Percentiles rank a stretch among this genome's conserved stretches.
phyloP scores from a whole-genome alignment of 2,888 invertebrate species.

The Drosophila longiperda region DNA sequence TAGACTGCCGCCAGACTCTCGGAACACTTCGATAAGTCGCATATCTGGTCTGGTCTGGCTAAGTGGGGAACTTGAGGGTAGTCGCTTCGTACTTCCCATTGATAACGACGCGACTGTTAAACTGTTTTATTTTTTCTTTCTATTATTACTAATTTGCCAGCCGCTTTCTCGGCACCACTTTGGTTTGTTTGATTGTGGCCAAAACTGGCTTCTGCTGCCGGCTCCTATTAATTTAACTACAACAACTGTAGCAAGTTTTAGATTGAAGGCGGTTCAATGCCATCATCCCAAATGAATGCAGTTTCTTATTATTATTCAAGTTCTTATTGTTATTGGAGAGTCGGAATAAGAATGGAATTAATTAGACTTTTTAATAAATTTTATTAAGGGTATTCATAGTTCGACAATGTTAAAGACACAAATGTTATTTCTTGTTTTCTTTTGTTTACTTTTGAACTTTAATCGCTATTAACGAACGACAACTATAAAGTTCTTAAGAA shows the following conservation, averaged over 20 bases:
- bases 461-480: conserved; percentile 39
- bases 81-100: conserved; percentile 22
- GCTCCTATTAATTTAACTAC: conserved; percentile 2
- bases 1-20: conserved; percentile 59
- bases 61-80: too few relatives aligned
- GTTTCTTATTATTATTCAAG: conserved; percentile 9
- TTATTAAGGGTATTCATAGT: neutral
- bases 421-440: conserved; percentile 25
- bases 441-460: conserved; percentile 53
- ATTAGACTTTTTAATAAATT: neutral
- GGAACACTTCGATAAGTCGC: conserved; percentile 23
- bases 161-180: conserved; percentile 40
- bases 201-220: conserved; percentile 53
- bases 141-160: conserved; percentile 8
- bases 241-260: conserved; percentile 42
- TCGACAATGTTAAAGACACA: neutral
- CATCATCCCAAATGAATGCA: conserved; percentile 55
- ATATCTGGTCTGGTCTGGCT: neutral
- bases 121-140: neutral
- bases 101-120: conserved; percentile 37
- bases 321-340: too few relatives aligned
- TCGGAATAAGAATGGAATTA: neutral
- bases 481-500: neutral
- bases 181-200: conserved; percentile 27
- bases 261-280: conserved; percentile 63